Conservation (phyloP, 2,797 vertebrate species). For the Argyrosomus regius region DNA sequence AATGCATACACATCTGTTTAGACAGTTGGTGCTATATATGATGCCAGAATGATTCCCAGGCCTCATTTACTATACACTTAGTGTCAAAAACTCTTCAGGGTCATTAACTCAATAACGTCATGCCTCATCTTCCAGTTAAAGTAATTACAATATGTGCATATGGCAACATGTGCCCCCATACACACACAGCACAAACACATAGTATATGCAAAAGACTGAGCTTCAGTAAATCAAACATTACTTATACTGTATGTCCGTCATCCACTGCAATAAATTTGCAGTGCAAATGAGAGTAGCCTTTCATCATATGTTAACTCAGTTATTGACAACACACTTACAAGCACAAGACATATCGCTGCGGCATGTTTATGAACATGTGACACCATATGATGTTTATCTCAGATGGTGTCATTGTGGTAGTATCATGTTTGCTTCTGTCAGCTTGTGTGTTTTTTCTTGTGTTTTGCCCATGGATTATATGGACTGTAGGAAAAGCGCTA, state of each 20-base stretch:
- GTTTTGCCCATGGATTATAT: neutral
- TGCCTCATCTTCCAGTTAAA: slow-evolving; percentile 24
- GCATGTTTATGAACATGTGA: neutral
- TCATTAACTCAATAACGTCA: slow-evolving; percentile 37
- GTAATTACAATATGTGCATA: neutral
- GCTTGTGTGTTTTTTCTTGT: neutral
- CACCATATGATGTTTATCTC: neutral
- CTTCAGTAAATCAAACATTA: neutral
- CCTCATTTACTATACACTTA: slow-evolving; percentile 17
- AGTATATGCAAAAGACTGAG: neutral
- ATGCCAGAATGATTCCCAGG: neutral
- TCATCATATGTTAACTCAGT: neutral
- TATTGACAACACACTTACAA: neutral
- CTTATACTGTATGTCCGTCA: neutral
- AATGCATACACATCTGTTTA: slow-evolving; percentile 13
- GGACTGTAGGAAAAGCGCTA: neutral
- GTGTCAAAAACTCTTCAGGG: slow-evolving; percentile 24
- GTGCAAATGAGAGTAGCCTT: neutral
- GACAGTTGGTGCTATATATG: neutral
- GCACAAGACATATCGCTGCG: neutral
- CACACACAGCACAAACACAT: neutral
- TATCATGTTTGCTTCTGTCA: neutral
- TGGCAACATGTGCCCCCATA: neutral
- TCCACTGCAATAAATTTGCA: neutral
- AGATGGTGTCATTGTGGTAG: neutral